These are phyloP conservation scores for Halictus quadricinctus DNA, from an alignment of 2,888 invertebrate genomes.

Conservation along the genomic window DNA sequence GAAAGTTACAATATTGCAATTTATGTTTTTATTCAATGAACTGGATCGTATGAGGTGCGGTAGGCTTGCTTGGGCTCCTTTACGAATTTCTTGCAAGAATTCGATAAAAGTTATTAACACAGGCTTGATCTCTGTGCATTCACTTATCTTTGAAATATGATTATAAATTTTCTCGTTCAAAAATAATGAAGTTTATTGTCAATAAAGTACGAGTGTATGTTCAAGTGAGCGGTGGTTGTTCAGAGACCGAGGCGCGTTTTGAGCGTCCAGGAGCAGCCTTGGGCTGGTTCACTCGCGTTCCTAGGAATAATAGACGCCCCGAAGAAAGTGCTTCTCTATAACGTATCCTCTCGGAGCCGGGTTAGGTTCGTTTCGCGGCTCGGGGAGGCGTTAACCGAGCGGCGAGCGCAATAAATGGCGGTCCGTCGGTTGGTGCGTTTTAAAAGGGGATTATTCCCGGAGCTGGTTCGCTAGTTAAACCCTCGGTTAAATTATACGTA, in stretches of 20 bases:
- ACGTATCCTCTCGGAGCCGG: not conserved
- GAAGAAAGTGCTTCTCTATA: slow-evolving; percentile 33
- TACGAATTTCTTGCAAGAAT: too few relatives aligned
- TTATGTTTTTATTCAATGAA: too few relatives aligned
- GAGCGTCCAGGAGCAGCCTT: not conserved
- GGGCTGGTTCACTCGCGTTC: not conserved
- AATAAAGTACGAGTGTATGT: not conserved
- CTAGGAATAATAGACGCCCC: slow-evolving; percentile 13
- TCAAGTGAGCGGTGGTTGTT: too few relatives aligned
- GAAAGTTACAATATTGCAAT: too few relatives aligned
- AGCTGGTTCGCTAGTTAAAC: slow-evolving; percentile 30
- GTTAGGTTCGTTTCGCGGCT: slow-evolving; percentile 14
- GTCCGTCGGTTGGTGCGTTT: not conserved
- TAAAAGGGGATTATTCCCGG: slow-evolving; percentile 22
- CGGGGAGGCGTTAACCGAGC: slow-evolving; percentile 38
- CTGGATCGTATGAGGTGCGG: too few relatives aligned
- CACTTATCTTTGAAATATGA: not conserved
- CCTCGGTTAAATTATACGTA: slow-evolving; percentile 39
- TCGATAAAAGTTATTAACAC: too few relatives aligned
- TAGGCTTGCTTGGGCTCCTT: too few relatives aligned
- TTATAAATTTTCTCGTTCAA: not conserved
- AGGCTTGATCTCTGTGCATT: too few relatives aligned
- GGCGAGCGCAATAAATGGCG: slow-evolving; percentile 34
- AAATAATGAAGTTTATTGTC: not conserved
- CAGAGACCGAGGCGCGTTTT: not conserved